Base-by-base conservation (phyloP, 2,888 invertebrate genomes). In the Chydorus sphaericus region DNA sequence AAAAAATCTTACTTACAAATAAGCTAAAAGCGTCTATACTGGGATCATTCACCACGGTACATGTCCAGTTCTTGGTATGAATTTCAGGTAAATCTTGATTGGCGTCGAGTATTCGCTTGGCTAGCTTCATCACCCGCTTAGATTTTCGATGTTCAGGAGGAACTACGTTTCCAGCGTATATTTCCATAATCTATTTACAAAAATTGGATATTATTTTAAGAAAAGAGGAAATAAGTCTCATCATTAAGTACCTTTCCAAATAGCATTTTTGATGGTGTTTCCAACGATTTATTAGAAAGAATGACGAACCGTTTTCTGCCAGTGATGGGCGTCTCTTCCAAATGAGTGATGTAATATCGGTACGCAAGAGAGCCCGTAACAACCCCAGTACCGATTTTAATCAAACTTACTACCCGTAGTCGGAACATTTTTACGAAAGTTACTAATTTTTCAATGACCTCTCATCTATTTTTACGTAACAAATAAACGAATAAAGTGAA, bases 1-100 rank as follows among this genome's bases (percentile, higher is more conserved):
- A 49, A 14, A 54, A 4, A 33, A 30, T n/a, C n/a, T n/a, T n/a
- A n/a, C 69, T 66, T 65, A 75, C 72, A 16, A 77, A 76, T 55
- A 78, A 63, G 44, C 77, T 76, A 65, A 74, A 74, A 1, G 77
- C 77, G 67, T 78, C 78, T 56, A 67, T 68, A 3, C 64, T 59
- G n/a, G 66, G 63, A 55, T 67, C 66, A 61, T 73, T 65, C 16
- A 77, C 67, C 29, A 79, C 71, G 44, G 71, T 68, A 4, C 79
- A 65, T 6, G 67, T 69, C 77, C 77, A 79, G 4, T 70, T 62
- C 53, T 70, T 69, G 11, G 69, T 61, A 28, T 67, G 62, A 39
- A 77, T 66, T 55, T 69, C 66, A 14, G 67, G 66, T 7, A 77
- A 60, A 59, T 77, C 74, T 56, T 66, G 65, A 64, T 79, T 79